Base-by-base conservation (phyloP, 2,113 vertebrate species). In the Hemichromis elongatus region DNA sequence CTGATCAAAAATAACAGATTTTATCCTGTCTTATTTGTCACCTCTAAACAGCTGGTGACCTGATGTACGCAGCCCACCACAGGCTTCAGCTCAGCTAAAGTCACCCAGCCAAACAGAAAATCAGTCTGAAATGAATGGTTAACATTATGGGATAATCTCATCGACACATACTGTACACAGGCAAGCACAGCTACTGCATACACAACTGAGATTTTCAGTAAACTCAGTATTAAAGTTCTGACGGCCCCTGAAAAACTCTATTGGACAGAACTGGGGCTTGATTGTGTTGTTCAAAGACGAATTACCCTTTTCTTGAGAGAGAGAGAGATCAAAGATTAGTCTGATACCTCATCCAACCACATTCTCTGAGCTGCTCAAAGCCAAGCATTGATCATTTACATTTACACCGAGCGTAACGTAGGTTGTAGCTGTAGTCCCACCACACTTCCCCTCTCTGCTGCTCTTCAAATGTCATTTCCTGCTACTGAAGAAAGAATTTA, bases 381-480 rank as follows among this genome's bases (percentile, higher is more conserved):
- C 18, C 2, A 57, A 33, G 83, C 73, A 86, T 80, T 85, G 88
- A 88, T 89, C 84, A 82, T 70, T 57, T 11, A 7, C 84, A 82
- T 70, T 57, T 11, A 7, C 66, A 12, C 53, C 5, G n/a, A 3
- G 16, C 6, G 9, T 18, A 45, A 14, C 73, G 21, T 2, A 52
- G 55, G 7, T n/a, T n/a, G n/a, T n/a, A n/a, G n/a, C n/a, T n/a
- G n/a, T n/a, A n/a, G n/a, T 66, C 78, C 33, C 30, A 52, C 57
- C 70, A 14, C n/a, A 54, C 57, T n/a, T 78, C 28, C 52, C 21
- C 63, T 81, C 35, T 55, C 68, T 8, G 19, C 50, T 75, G 78
- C 52, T 81, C 87, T 79, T 79, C 56, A 91, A 89, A 91, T 89
- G 85, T 89, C 83, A 86, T 83, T 82, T 87, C 61, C 78, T 86